Base-by-base conservation (phyloP, 2,113 vertebrate genomes). In the Muntiacus muntjak region DNA sequence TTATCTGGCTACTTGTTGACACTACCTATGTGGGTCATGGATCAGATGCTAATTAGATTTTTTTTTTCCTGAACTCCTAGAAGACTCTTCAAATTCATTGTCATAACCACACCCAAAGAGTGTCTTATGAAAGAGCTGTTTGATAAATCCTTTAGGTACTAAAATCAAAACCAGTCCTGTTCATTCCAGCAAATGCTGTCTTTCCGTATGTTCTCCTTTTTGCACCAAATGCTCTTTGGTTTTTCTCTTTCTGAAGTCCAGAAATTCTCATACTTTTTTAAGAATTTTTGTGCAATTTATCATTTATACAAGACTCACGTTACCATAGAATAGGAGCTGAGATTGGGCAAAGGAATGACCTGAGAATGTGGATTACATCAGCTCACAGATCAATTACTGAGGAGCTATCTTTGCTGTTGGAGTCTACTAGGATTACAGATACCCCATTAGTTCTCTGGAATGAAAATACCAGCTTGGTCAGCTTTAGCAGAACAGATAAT, bases 391-490 rank as follows among this genome's bases (percentile, higher is more conserved):
- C 30, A 45, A 9, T 33, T 67, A 60, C 47, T 30, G 40, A 90
- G 85, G 58, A 89, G 8, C 28, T 74, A 0, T 21, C 45, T 85
- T 74, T 91, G 17, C 62, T 50, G 1, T 43, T 57, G 2, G 64
- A 71, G 26, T 95, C 91, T 92, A 50, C 64, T 96, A 82, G 92
- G 94, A 64, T 82, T 96, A 91, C 85, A 79, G 64, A 84, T 93
- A 95, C 86, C 58, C 26, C 78, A 50, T 76, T 67, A 57, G 57
- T 94, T 92, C 95, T 79, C 58, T 64, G 87, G 76, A 97, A 84
- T 78, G 85, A 84, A 98, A 62, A 97, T 64, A 11, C 50, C 97
- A 93, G 40, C 82, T 96, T 89, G 84, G 58, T 95, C 76, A 83
- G 33, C 23, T 28, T 40, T 93, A 89, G 89, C 95, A 96, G 67